Evolutionary conservation across 2,888 invertebrate species (phyloP).

Genomic region (Polyploca ridens): DNA sequence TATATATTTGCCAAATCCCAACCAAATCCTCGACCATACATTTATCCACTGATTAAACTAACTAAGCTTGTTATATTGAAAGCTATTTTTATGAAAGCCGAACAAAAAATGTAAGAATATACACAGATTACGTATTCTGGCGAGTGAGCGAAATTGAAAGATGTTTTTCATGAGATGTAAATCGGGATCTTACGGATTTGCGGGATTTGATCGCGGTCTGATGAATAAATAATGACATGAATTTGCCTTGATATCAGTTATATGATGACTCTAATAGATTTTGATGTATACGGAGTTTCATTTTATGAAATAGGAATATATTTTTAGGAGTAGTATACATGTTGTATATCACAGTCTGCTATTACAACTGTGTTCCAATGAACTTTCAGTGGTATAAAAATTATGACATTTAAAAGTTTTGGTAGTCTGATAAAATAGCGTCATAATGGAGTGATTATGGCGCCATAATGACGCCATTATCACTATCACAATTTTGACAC

Average conservation of each 20-base stretch:
- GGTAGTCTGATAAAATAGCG: too few relatives aligned
- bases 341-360: too few relatives aligned
- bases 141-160: slow-evolving; percentile 1
- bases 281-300: not conserved
- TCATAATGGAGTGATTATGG: too few relatives aligned
- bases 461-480: too few relatives aligned
- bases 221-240: slow-evolving; percentile 5
- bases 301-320: too few relatives aligned
- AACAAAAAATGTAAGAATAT: not conserved
- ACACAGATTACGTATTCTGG: not conserved
- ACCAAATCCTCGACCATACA: not conserved
- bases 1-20: not conserved
- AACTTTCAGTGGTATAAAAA: too few relatives aligned
- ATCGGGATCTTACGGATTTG: slow-evolving; percentile 4
- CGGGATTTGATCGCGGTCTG: not conserved
- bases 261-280: not conserved
- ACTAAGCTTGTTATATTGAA: not conserved
- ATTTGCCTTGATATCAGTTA: slow-evolving; percentile 1
- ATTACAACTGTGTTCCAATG: too few relatives aligned
- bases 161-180: slow-evolving; percentile 6
- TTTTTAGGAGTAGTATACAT: too few relatives aligned
- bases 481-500: too few relatives aligned
- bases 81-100: not conserved
- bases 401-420: too few relatives aligned
- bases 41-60: not conserved